Percentiles rank a stretch among this genome's conserved stretches.
Evolutionary conservation across 2,113 vertebrate genomes (phyloP).

Genomic region (Oplegnathus fasciatus): DNA sequence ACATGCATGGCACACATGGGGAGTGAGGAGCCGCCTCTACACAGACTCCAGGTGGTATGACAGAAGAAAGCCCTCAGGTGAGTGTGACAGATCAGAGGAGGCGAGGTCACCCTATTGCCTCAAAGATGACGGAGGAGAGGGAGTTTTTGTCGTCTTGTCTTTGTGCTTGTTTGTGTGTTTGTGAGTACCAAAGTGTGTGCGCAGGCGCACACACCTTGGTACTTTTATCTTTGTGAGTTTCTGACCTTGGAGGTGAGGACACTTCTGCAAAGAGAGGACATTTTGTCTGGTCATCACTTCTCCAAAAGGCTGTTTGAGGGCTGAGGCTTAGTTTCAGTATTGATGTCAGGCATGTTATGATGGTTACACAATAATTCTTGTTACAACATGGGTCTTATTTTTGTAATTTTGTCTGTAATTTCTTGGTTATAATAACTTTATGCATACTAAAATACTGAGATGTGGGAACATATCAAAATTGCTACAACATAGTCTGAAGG

Average conservation of each 20-base stretch:
- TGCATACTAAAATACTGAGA: neutral
- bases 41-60: conserved; percentile 66
- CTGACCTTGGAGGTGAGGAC: conserved; percentile 43
- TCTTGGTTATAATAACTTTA: neutral
- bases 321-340: neutral
- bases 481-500: too few species aligned
- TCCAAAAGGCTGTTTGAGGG: conserved; percentile 17
- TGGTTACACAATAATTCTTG: conserved; percentile 18
- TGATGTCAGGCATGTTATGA: neutral
- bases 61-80: conserved; percentile 71
- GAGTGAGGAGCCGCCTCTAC: conserved; percentile 24
- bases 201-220: neutral
- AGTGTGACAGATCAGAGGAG: conserved; percentile 66
- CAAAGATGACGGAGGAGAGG: conserved; percentile 48
- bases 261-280: conserved; percentile 16
- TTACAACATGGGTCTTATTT: neutral
- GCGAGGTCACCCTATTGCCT: conserved; percentile 52
- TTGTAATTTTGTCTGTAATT: neutral
- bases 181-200: neutral
- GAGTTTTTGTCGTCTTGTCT: conserved; percentile 42
- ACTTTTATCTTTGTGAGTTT: conserved; percentile 23
- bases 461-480: neutral
- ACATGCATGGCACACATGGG: conserved; percentile 7
- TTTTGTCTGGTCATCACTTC: conserved; percentile 14
- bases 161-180: conserved; percentile 49